Conservation (phyloP, 2,113 vertebrate species). For the Anhinga anhinga region DNA sequence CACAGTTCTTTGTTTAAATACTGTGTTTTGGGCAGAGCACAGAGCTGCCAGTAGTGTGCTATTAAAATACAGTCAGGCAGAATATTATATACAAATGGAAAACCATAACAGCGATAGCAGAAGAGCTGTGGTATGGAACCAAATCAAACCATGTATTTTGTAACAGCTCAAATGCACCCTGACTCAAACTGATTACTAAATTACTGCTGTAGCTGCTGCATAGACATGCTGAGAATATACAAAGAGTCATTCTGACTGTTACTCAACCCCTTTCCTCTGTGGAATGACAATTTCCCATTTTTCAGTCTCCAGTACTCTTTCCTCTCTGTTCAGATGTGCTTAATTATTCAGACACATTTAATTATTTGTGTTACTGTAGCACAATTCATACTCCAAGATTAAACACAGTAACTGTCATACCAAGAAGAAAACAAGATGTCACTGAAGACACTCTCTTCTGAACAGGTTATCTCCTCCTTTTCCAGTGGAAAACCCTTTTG, state of each 20-base stretch:
- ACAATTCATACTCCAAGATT: neutral
- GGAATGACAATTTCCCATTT: slow-evolving; percentile 6
- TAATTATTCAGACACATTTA: neutral
- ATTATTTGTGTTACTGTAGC: neutral
- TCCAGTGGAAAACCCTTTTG: neutral
- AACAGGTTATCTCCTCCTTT: neutral
- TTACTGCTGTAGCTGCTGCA: neutral
- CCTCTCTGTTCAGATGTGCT: neutral
- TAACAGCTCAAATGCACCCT: slow-evolving; percentile 22
- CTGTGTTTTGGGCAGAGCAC: neutral
- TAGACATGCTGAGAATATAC: slow-evolving; percentile 10
- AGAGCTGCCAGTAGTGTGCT: neutral
- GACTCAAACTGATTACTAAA: slow-evolving; percentile 44
- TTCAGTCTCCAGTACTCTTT: neutral
- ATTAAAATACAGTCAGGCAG: slow-evolving; percentile 15
- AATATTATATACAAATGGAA: slow-evolving; percentile 14
- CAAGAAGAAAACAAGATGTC: neutral
- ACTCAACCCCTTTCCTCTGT: neutral
- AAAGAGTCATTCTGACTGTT: neutral
- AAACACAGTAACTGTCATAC: neutral
- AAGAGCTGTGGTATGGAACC: slow-evolving; percentile 22
- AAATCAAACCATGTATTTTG: slow-evolving; percentile 18
- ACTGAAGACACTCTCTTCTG: neutral
- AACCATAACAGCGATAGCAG: neutral
- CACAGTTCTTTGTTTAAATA: slow-evolving; percentile 15